These are phyloP conservation scores for Chloroceryle inda DNA, from an alignment of 2,797 vertebrate genomes.

Conservation along the genomic window DNA sequence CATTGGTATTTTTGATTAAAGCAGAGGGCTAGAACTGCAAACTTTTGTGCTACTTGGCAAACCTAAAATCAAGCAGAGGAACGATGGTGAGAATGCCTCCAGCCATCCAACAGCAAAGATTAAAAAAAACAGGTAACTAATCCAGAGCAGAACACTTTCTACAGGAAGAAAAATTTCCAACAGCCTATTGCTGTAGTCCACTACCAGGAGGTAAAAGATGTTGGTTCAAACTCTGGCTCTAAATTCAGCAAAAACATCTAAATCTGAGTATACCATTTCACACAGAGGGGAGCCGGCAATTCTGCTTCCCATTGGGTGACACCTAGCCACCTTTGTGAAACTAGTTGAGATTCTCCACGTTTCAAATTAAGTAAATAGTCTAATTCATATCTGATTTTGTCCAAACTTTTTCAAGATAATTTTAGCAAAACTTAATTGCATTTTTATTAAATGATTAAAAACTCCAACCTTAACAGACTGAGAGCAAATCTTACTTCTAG, in stretches of 20 bases:
- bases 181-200: background rate
- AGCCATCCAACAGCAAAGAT: background rate
- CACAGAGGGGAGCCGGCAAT: background rate
- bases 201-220: background rate
- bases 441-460: background rate
- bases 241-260: background rate
- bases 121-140: background rate
- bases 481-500: background rate
- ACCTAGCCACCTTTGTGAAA: background rate
- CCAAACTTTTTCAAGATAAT: background rate
- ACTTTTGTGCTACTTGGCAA: background rate
- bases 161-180: background rate
- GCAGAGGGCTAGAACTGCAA: background rate
- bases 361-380: background rate
- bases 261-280: background rate
- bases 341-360: background rate
- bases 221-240: background rate
- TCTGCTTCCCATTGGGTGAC: background rate
- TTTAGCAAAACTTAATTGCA: background rate
- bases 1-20: background rate
- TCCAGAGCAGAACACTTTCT: background rate
- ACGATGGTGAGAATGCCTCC: background rate
- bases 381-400: background rate
- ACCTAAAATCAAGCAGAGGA: background rate
- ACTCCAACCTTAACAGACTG: background rate